Conservation (phyloP, 2,113 vertebrate genomes). For the Eleginops maclovinus region DNA sequence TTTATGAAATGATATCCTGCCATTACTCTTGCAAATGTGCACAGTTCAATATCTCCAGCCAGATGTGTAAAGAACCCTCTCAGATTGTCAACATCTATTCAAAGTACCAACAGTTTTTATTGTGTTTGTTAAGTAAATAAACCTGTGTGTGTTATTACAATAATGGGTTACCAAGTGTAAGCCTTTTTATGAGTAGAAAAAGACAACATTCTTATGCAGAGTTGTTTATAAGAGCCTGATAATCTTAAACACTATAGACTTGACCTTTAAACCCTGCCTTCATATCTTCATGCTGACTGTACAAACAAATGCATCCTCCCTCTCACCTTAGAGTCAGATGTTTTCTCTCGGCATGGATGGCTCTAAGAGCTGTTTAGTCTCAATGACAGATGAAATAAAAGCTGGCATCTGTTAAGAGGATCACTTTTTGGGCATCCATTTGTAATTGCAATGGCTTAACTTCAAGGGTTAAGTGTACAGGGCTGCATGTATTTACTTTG, state of each 20-base stretch:
- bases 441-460: slow-evolving; percentile 3
- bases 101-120: background rate
- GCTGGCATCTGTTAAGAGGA: slow-evolving; percentile 13
- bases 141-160: background rate
- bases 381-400: background rate
- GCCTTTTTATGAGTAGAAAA: background rate
- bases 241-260: slow-evolving; percentile 19
- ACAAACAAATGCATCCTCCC: background rate
- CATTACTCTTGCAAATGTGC: background rate
- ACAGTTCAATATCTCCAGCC: background rate
- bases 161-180: background rate
- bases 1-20: background rate
- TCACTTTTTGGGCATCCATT: slow-evolving; percentile 3
- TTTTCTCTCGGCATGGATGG: background rate
- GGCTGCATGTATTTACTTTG: slow-evolving; percentile 53
- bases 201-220: no score
- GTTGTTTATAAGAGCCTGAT: background rate
- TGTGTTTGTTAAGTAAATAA: background rate
- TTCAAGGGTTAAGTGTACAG: slow-evolving; percentile 6
- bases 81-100: background rate
- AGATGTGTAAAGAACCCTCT: background rate
- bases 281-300: background rate
- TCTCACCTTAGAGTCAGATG: background rate
- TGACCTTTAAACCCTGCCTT: background rate
- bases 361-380: slow-evolving; percentile 19